Evolutionary conservation across 2,113 vertebrate species (phyloP), one percentile per base, ranked within the genome.

Genomic region (Nansenia antarctica): DNA sequence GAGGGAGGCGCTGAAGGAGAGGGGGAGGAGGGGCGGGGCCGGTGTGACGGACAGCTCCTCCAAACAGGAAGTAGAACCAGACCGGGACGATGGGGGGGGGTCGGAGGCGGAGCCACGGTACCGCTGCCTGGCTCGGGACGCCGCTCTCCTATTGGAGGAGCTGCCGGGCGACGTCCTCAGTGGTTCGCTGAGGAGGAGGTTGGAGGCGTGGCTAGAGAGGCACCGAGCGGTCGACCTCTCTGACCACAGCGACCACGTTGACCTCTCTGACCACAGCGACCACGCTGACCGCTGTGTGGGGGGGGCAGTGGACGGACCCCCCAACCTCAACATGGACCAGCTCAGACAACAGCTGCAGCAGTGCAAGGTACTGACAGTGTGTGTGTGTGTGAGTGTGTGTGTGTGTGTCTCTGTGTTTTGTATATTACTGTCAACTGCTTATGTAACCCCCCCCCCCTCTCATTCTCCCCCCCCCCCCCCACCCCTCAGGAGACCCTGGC

Each of bases 1-100:
- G 54, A 87, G 91, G 65, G 92, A 95, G 85, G 91, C 93, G 62
- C 88, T 96, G 82, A 94, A 92, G 74, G 95, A 90, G 67, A 93
- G 87, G 52, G 88, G 61, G 87, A 92, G n/a, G 64, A 42, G 1
- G 11, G 57, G 24, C 22, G 27, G 27, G 61, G 14, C 2, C 22
- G 61, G 1, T 52, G 66, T n/a, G 63, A 37, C 80, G 20, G 55
- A 7, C 29, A 26, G 62, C 6, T 1, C 20, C 32, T 37, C 71
- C 18, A 64, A 29, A 42, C 34, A 24, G 61, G 42, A 24, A 18
- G 42, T 12, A 26, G 53, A 39, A 31, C 62, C 72, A 75, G 52
- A 47, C n/a, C 5, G 94, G 26, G 89, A 94, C 66, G 89, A 91
- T 5, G 88, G 84, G 67, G 80, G 90, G 22, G 82, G 88, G 66